These are phyloP conservation scores for Propithecus deckenii DNA, from an alignment of 2,797 vertebrate species.

Conservation along the genomic window DNA sequence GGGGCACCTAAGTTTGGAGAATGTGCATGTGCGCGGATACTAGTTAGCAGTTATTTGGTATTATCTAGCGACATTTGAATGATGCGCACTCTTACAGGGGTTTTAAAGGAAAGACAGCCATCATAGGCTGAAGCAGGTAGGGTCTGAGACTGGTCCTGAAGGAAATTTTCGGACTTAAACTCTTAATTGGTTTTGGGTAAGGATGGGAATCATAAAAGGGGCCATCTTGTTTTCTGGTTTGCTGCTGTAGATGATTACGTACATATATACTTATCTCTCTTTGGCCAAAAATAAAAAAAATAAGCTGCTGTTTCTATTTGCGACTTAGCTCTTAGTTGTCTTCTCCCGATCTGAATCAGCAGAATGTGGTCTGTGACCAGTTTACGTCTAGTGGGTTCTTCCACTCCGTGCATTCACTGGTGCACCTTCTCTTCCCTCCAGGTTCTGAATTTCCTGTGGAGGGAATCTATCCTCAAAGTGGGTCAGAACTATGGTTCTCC, in stretches of 20 bases:
- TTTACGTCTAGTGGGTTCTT: not conserved
- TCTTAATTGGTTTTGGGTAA: not conserved
- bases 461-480: not conserved
- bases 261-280: not conserved
- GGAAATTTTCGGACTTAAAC: too few relatives aligned
- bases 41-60: not conserved
- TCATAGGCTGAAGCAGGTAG: not conserved
- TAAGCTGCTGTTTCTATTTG: not conserved
- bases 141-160: not conserved
- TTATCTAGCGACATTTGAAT: not conserved
- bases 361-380: not conserved
- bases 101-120: not conserved
- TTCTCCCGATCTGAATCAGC: not conserved
- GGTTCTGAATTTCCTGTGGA: not conserved
- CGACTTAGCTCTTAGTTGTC: not conserved
- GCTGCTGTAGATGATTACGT: not conserved
- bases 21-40: fast-evolving
- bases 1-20: not conserved
- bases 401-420: fast-evolving
- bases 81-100: fast-evolving
- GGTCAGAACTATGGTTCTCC: not conserved
- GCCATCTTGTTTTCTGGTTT: not conserved
- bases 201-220: not conserved
- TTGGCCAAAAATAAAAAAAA: not conserved
- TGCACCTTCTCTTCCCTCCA: not conserved